These are phyloP conservation scores for Pachypsylla venusta DNA, from an alignment of 1,140 invertebrate species.

Conservation along the genomic window DNA sequence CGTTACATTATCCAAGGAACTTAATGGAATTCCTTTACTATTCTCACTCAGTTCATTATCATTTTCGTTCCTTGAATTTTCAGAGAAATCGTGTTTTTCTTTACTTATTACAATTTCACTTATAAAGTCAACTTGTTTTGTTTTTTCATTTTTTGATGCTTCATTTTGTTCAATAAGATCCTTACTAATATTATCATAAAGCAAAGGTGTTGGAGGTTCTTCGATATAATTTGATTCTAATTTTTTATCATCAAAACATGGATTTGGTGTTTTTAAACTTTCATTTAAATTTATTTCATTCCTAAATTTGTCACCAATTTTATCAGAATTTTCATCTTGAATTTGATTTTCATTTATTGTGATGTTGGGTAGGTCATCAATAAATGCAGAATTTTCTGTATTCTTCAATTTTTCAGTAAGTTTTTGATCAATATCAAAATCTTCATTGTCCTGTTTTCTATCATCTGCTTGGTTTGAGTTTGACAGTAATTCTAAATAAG, in stretches of 20 bases:
- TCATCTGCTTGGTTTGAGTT: too few species aligned
- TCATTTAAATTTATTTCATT: background rate
- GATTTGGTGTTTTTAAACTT: slow-evolving; percentile 2
- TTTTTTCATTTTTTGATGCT: too few species aligned
- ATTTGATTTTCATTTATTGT: background rate
- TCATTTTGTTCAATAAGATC: background rate
- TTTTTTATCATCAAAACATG: background rate
- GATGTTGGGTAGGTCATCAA: too few species aligned
- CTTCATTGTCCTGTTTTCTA: too few species aligned
- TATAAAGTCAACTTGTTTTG: too few species aligned
- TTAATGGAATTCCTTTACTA: too few species aligned
- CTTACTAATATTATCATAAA: background rate
- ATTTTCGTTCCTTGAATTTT: too few species aligned
- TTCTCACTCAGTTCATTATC: too few species aligned
- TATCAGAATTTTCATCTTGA: background rate
- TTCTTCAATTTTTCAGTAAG: background rate
- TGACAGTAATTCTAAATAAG: too few species aligned
- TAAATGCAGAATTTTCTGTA: background rate
- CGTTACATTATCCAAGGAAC: too few species aligned
- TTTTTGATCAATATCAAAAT: background rate
- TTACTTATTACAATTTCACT: too few species aligned
- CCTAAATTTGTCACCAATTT: background rate
- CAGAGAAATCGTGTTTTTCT: too few species aligned
- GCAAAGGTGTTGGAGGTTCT: background rate
- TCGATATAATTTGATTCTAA: background rate